Evolutionary conservation across 2,888 invertebrate species (phyloP).

Genomic region (Calameuta idolon): DNA sequence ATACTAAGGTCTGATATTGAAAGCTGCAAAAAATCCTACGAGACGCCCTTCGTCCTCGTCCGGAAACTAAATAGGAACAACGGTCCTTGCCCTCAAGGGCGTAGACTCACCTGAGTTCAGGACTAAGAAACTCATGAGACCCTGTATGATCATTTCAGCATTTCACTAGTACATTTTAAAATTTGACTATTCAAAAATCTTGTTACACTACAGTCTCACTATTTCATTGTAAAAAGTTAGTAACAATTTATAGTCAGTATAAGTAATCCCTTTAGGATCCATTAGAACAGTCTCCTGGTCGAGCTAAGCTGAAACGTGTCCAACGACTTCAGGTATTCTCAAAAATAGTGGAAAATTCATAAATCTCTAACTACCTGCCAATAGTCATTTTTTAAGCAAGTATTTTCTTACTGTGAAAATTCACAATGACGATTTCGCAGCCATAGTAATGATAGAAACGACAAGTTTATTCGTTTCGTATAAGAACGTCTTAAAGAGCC

Average conservation of each 20-base stretch:
- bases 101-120: slow-evolving; percentile 29
- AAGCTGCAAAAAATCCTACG: slow-evolving; percentile 53
- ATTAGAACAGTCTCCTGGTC: neutral
- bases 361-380: neutral
- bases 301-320: neutral
- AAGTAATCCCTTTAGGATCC: neutral
- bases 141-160: neutral
- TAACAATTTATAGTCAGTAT: neutral
- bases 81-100: slow-evolving; percentile 59
- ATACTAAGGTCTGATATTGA: slow-evolving; percentile 63
- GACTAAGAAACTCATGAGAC: neutral
- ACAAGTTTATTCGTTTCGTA: neutral
- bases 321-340: neutral
- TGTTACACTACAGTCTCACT: neutral
- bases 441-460: neutral
- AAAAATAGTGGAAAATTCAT: neutral
- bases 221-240: neutral
- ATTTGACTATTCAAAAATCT: neutral
- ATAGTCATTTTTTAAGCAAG: neutral
- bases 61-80: slow-evolving; percentile 57
- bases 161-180: neutral
- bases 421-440: neutral
- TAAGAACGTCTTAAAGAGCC: neutral
- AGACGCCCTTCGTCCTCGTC: slow-evolving; percentile 44
- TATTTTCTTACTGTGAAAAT: neutral